Evolutionary conservation across 2,113 vertebrate species (phyloP).

Genomic region (Sterna hirundo): DNA sequence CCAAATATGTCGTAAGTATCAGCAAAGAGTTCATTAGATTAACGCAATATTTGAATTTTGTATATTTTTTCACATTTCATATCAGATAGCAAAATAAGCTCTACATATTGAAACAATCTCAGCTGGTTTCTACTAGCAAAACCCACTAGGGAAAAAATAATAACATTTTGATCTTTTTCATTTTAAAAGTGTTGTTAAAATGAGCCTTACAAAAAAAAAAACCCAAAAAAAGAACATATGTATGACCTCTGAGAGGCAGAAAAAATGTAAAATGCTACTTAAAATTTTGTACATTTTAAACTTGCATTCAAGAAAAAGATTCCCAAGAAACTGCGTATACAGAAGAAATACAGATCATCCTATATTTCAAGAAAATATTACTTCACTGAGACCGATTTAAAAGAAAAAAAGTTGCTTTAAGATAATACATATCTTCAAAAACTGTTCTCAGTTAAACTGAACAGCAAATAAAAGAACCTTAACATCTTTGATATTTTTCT

Average conservation of each 20-base stretch:
- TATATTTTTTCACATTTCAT: not conserved
- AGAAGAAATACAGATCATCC: not conserved
- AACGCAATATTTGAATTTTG: not conserved
- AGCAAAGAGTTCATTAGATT: not conserved
- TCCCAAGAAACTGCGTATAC: not conserved
- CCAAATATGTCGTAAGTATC: not conserved
- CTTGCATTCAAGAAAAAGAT: not conserved
- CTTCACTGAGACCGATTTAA: not conserved
- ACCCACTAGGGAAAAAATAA: not conserved
- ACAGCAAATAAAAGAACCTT: not conserved
- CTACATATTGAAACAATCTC: not conserved
- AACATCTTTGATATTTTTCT: not conserved
- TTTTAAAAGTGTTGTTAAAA: not conserved
- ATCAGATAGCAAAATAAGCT: not conserved
- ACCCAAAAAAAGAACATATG: rapidly evolving
- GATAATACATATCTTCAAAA: not conserved
- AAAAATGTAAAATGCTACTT: not conserved
- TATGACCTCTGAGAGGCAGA: rapidly evolving
- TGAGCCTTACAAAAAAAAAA: not conserved
- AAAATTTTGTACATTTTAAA: not conserved
- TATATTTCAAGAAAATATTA: not conserved
- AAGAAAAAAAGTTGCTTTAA: not conserved
- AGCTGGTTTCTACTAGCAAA: not conserved
- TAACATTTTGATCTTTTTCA: not conserved
- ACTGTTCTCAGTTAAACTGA: not conserved